Evolutionary conservation across 2,888 invertebrate genomes (phyloP).

Genomic region (Aphelenchoides bicaudatus): DNA sequence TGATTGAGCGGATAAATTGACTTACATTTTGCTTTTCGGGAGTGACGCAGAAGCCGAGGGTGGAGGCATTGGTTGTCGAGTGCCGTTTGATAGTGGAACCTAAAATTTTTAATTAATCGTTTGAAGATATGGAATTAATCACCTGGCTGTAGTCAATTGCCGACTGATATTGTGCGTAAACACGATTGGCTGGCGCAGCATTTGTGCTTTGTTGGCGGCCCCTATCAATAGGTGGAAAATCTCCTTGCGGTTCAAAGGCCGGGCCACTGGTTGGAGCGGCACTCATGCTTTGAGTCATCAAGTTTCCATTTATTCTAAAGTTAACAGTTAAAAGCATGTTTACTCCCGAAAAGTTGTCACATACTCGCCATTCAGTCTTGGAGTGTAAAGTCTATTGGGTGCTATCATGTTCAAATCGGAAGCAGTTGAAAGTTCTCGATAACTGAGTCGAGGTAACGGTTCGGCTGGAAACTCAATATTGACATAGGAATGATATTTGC

Average conservation of each 20-base stretch:
- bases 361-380: too few species aligned
- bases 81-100: slow-evolving; percentile 7
- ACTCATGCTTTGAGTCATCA: slow-evolving; percentile 4
- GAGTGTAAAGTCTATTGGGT: not conserved
- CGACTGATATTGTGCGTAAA: not conserved
- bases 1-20: not conserved
- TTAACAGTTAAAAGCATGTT: not conserved
- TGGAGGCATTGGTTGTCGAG: not conserved
- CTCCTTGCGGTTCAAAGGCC: slow-evolving; percentile 16
- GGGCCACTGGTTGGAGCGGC: not conserved
- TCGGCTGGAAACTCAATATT: slow-evolving; percentile 36
- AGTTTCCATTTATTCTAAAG: not conserved
- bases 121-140: not conserved
- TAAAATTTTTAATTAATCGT: slow-evolving; percentile 12
- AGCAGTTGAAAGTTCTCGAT: slow-evolving; percentile 5
- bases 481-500: slow-evolving; percentile 40
- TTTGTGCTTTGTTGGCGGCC: not conserved
- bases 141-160: slow-evolving; percentile 18
- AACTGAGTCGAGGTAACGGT: not conserved
- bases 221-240: slow-evolving; percentile 15
- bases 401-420: slow-evolving; percentile 6
- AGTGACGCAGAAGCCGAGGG: not conserved
- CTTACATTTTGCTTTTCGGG: slow-evolving; percentile 5
- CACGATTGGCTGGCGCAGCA: slow-evolving; percentile 4
- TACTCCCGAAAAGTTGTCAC: too few species aligned